A percentile compares a stretch with the other conserved stretches of the same genome.
Conservation (phyloP, 2,113 vertebrate genomes). For the Eira barbara region DNA sequence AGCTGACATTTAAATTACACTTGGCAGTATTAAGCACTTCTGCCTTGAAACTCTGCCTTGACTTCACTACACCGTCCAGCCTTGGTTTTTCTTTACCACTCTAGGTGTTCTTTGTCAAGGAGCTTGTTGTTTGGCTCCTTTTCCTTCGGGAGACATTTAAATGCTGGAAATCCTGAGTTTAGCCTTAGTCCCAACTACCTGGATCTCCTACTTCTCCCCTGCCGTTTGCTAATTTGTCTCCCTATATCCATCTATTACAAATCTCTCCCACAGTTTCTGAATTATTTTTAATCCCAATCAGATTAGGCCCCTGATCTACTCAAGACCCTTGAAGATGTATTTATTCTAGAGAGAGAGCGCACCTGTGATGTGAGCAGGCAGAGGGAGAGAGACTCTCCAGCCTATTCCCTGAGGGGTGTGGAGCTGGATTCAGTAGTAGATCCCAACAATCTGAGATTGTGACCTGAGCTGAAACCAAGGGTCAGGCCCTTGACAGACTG, state of each 20-base stretch:
- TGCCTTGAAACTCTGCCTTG: neutral
- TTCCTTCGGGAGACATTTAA: neutral
- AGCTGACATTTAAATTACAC: neutral
- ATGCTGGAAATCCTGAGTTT: neutral
- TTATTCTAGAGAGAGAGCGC: neutral
- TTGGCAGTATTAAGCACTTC: neutral
- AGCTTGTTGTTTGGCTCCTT: neutral
- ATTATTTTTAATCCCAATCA: neutral
- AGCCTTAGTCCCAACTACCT: neutral
- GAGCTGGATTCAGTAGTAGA: neutral
- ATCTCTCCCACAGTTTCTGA: neutral
- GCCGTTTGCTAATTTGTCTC: neutral
- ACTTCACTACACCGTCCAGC: accelerated
- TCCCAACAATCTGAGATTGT: neutral
- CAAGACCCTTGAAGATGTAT: neutral
- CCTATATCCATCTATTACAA: neutral
- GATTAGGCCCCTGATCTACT: neutral
- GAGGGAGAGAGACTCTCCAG: neutral
- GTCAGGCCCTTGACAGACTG: neutral
- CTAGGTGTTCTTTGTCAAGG: neutral
- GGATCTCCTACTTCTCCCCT: neutral
- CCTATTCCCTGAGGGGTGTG: neutral
- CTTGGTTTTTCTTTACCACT: neutral
- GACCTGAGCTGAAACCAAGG: neutral
- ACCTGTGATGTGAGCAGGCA: no score